phyloP scores from a whole-genome alignment of 23 tunicate species.

The Trididemnum miniatum region DNA sequence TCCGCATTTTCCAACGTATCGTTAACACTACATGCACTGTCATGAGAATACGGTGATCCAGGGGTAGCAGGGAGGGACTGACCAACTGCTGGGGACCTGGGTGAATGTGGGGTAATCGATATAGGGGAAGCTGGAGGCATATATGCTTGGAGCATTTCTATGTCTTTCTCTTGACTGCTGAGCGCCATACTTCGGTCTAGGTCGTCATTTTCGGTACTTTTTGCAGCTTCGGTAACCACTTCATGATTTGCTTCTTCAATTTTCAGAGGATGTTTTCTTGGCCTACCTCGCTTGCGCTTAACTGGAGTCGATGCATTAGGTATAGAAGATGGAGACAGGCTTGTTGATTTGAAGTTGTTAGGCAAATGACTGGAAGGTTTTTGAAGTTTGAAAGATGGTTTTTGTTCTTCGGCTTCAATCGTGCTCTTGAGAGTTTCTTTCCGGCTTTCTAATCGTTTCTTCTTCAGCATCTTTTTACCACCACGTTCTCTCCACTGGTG shows the following conservation, averaged over 20 bases:
- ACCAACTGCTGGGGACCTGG: not conserved
- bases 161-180: not conserved
- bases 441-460: not conserved
- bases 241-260: not conserved
- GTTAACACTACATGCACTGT: not conserved
- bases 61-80: not conserved
- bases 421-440: too few species aligned
- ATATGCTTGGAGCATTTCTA: not conserved
- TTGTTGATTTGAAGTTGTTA: too few species aligned
- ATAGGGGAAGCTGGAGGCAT: not conserved
- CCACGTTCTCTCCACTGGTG: constrained; percentile 1
- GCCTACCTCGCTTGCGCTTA: constrained; percentile 64
- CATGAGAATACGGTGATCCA: not conserved
- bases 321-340: too few species aligned
- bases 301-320: not conserved
- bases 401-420: too few species aligned
- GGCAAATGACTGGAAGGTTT: too few species aligned
- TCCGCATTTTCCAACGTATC: not conserved
- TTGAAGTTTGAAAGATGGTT: too few species aligned
- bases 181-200: not conserved
- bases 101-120: not conserved
- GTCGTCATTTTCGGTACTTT: not conserved
- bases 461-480: not conserved
- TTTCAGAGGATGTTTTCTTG: constrained; percentile 59
- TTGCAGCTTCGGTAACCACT: not conserved